Conservation (phyloP, 1,140 invertebrate genomes). For the Brachionus plicatilis region DNA sequence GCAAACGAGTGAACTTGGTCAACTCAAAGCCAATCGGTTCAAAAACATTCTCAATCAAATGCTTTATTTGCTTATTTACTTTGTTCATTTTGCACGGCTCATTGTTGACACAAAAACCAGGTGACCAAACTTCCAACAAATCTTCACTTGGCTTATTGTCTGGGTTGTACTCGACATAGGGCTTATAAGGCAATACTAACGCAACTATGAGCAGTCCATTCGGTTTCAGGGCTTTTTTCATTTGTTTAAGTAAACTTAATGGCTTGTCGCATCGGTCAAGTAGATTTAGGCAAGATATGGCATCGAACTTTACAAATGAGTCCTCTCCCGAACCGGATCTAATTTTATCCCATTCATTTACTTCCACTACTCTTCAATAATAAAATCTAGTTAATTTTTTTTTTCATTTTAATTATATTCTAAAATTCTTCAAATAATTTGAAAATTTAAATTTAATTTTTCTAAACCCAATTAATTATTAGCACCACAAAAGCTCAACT, state of each 20-base stretch:
- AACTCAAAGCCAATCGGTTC: constrained; percentile 68
- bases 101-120: constrained; percentile 43
- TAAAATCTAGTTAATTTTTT: background rate
- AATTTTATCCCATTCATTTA: constrained; percentile 64
- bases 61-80: constrained; percentile 64
- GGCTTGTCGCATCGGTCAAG: constrained; percentile 80
- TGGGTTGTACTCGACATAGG: constrained; percentile 72
- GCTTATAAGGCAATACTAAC: constrained; percentile 77
- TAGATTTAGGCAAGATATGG: constrained; percentile 79
- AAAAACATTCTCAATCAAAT: constrained; percentile 66
- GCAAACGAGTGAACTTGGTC: constrained; percentile 71
- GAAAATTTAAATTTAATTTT: no score
- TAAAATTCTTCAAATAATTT: no score
- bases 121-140: background rate
- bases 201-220: constrained; percentile 71
- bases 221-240: constrained; percentile 62
- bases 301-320: constrained; percentile 62
- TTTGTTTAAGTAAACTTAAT: constrained; percentile 65
- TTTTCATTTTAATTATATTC: background rate
- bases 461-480: no score
- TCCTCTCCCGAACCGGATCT: constrained; percentile 45
- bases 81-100: constrained; percentile 69
- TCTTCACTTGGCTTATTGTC: background rate
- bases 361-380: constrained; percentile 65
- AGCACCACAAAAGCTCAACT: no score